These are phyloP conservation scores for Pegoplata infirma DNA, from an alignment of 2,888 invertebrate species.

Conservation along the genomic window DNA sequence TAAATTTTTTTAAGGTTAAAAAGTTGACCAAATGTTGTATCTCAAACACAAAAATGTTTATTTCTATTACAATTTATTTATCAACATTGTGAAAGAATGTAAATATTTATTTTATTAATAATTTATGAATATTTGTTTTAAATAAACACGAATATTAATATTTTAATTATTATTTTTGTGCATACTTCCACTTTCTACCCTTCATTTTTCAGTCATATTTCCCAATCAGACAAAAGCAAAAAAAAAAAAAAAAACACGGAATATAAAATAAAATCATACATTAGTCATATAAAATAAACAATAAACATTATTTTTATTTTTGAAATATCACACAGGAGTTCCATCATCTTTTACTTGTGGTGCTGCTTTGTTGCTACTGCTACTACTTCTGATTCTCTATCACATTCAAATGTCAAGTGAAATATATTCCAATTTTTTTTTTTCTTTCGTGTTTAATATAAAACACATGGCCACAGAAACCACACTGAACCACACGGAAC, in stretches of 20 bases:
- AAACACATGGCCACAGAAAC: conserved; percentile 57
- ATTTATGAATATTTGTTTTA: conserved; percentile 43
- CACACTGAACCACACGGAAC: not conserved
- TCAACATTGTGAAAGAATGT: conserved; percentile 51
- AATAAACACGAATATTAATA: not conserved
- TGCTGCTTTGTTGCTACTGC: too few relatives aligned
- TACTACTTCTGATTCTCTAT: conserved; percentile 64
- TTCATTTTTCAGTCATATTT: conserved; percentile 45
- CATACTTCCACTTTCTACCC: conserved; percentile 40
- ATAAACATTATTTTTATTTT: too few relatives aligned
- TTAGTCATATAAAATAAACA: conserved; percentile 29
- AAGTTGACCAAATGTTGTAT: conserved; percentile 44
- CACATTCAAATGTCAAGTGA: conserved; percentile 66
- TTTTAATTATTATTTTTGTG: too few relatives aligned
- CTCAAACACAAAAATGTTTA: conserved; percentile 27
- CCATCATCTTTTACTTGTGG: conserved; percentile 14
- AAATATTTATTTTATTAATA: conserved; percentile 58
- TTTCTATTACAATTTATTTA: conserved; percentile 59
- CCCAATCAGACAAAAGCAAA: conserved; percentile 18
- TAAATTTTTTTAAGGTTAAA: too few relatives aligned
- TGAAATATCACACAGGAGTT: conserved; percentile 51
- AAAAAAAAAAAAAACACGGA: too few relatives aligned
- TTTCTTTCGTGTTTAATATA: too few relatives aligned
- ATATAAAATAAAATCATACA: conserved; percentile 6
- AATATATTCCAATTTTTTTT: conserved; percentile 57